These are phyloP conservation scores for Lates japonicus DNA, from an alignment of 2,797 vertebrate genomes.

Conservation along the genomic window DNA sequence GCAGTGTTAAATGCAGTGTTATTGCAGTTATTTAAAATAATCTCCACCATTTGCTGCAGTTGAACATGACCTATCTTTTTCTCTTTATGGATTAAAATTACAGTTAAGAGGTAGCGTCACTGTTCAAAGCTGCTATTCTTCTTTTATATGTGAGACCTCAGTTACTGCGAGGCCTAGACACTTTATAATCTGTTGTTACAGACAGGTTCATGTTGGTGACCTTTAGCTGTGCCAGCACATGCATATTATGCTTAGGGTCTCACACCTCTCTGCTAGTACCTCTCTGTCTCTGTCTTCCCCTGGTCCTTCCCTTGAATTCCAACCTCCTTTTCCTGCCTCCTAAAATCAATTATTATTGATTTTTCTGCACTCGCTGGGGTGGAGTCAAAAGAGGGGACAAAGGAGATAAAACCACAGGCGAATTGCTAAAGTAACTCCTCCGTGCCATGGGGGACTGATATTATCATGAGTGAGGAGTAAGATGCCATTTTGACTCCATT, in stretches of 20 bases:
- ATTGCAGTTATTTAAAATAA: neutral
- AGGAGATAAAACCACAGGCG: slow-evolving; percentile 85
- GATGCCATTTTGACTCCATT: slow-evolving; percentile 44
- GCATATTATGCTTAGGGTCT: slow-evolving; percentile 76
- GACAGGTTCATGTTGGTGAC: slow-evolving; percentile 81
- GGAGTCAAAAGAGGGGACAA: slow-evolving; percentile 83
- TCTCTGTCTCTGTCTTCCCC: slow-evolving; percentile 76
- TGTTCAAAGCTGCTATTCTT: slow-evolving; percentile 19
- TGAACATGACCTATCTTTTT: slow-evolving; percentile 4
- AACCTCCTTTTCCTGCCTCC: slow-evolving; percentile 77
- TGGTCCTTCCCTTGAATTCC: slow-evolving; percentile 80
- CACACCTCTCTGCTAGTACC: slow-evolving; percentile 53
- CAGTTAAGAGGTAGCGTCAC: neutral
- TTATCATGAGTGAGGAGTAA: slow-evolving; percentile 61
- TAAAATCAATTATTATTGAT: slow-evolving; percentile 87
- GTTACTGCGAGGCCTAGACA: slow-evolving; percentile 46
- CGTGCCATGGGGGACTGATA: slow-evolving; percentile 64
- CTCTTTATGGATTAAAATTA: slow-evolving; percentile 13
- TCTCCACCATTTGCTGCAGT: neutral
- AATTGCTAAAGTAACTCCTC: slow-evolving; percentile 80
- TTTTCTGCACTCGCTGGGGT: slow-evolving; percentile 79
- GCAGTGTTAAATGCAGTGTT: neutral
- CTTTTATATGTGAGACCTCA: slow-evolving; percentile 25
- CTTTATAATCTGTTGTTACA: slow-evolving; percentile 75
- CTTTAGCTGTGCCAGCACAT: slow-evolving; percentile 80